Evolutionary conservation across 1,140 invertebrate genomes (phyloP).

Genomic region (Scaptodrosophila lebanonensis): DNA sequence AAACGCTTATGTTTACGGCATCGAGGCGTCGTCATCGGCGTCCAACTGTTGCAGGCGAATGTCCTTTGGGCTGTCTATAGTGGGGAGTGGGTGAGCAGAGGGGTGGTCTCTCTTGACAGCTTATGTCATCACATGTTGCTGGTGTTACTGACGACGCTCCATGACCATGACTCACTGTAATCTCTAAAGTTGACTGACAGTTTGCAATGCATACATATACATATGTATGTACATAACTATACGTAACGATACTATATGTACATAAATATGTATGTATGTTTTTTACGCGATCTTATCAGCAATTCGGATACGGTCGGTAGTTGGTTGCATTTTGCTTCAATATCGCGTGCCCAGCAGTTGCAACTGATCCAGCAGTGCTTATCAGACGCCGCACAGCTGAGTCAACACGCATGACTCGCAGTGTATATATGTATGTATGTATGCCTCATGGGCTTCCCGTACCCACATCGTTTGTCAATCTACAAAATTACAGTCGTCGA

Average conservation of each 20-base stretch:
- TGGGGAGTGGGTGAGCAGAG: neutral
- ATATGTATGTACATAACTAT: too few relatives aligned
- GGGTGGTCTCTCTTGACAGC: conserved; percentile 21
- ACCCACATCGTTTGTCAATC: too few relatives aligned
- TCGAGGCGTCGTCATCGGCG: conserved; percentile 7
- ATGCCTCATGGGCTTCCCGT: too few relatives aligned
- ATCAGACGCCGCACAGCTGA: too few relatives aligned
- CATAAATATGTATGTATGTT: too few relatives aligned
- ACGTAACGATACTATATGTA: too few relatives aligned
- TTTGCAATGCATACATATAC: neutral
- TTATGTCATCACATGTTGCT: conserved; percentile 58
- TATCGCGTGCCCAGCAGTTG: too few relatives aligned
- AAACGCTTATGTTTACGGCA: conserved; percentile 37
- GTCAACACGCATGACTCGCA: too few relatives aligned
- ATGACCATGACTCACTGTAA: conserved; percentile 16
- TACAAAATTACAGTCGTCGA: too few relatives aligned
- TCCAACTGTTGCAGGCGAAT: conserved; percentile 11
- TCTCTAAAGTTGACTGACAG: neutral
- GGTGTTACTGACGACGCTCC: conserved; percentile 18
- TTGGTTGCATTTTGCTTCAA: conserved; percentile 2
- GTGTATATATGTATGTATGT: too few relatives aligned
- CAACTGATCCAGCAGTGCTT: too few relatives aligned
- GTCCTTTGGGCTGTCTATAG: neutral
- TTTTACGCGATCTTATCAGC: conserved; percentile 9
- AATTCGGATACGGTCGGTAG: too few relatives aligned